Base-by-base conservation (phyloP, 2,888 invertebrate genomes). In the Cartodere bifasciata region DNA sequence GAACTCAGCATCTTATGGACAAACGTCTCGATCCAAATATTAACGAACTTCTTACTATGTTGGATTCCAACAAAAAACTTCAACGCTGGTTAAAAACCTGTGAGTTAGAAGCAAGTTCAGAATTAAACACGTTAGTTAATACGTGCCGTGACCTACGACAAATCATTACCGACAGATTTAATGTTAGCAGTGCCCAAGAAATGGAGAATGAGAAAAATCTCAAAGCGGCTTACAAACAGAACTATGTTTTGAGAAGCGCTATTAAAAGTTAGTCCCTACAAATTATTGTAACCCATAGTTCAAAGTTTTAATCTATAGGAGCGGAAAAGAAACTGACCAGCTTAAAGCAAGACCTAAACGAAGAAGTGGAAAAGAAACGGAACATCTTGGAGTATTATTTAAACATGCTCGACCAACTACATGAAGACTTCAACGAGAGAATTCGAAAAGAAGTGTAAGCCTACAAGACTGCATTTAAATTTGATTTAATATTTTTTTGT, bases 141-240 rank as follows among this genome's bases (percentile, higher is more conserved):
- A n/a, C n/a, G n/a, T n/a, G n/a, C n/a, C n/a, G n/a, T n/a, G n/a
- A n/a, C n/a, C n/a, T n/a, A n/a, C n/a, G n/a, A n/a, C n/a, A n/a
- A n/a, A n/a, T n/a, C n/a, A n/a, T n/a, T n/a, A n/a, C n/a, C n/a
- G n/a, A n/a, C n/a, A n/a, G n/a, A n/a, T n/a, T n/a, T n/a, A 46
- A 52, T 4, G 58, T 54, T 2, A 62, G 64, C 0, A 69, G 69
- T 0, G 61, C 60, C 2, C 65, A 66, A 28, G 67, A 68, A 40
- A 50, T 66, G 6, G 47, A 53, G 1, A 51, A 52, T 7, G 66
- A 65, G 40, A 48, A 64, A 5, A 49, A 50, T 23, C 56, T 63
- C 0, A 61, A 58, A 38, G 63, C 60, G 34, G 46, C 67, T 13
- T 64, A 63, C 42, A 49, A 45, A 1, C 62, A 62, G 3, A 68